Evolutionary conservation across 2,888 invertebrate species (phyloP).

Genomic region (Lepidonotus clava): DNA sequence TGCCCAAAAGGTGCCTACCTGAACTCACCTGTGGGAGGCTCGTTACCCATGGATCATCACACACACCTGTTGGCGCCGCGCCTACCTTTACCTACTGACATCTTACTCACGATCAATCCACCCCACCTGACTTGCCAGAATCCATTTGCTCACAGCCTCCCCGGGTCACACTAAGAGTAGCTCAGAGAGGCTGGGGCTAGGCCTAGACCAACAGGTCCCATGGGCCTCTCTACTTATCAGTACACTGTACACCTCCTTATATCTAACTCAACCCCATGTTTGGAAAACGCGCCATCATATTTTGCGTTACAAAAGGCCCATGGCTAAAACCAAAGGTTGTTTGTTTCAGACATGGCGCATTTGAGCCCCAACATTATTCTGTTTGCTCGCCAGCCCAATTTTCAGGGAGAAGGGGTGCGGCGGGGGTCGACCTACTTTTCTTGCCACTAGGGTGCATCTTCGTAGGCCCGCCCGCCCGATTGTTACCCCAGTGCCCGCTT

Average conservation of each 20-base stretch:
- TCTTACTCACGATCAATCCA: not conserved
- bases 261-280: too few relatives aligned
- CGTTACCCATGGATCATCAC: conserved; percentile 8
- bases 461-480: not conserved
- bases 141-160: not conserved
- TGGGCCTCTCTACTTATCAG: too few relatives aligned
- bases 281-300: too few relatives aligned
- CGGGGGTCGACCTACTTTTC: not conserved
- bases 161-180: not conserved
- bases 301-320: too few relatives aligned
- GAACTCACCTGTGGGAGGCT: not conserved
- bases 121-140: not conserved
- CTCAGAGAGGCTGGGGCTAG: not conserved
- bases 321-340: too few relatives aligned
- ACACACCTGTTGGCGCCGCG: conserved; percentile 24
- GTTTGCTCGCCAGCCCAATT: not conserved
- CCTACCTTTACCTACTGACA: not conserved
- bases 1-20: not conserved
- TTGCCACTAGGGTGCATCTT: conserved; percentile 30
- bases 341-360: not conserved
- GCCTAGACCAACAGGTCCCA: too few relatives aligned
- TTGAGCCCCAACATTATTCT: not conserved
- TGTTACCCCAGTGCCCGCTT: conserved; percentile 15
- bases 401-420: not conserved
- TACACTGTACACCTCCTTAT: too few relatives aligned